phyloP scores from a whole-genome alignment of 53 echinoderm and acorn worm species.

The Mesocentrotus franciscanus region DNA sequence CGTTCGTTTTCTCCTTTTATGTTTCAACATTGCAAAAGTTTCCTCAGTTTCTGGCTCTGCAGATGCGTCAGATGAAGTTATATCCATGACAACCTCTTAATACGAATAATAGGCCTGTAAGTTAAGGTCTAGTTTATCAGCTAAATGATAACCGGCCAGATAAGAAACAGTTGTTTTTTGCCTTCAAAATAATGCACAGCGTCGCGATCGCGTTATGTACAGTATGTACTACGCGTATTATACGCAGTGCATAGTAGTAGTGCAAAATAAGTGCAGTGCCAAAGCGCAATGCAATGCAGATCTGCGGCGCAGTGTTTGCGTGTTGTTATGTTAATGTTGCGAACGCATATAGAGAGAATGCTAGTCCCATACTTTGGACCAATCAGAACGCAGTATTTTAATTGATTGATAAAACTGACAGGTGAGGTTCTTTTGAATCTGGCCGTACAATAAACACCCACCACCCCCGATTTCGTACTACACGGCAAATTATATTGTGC shows the following conservation, averaged over 20 bases:
- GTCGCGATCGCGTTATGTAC: not conserved
- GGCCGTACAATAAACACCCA: too few species aligned
- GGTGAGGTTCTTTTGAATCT: not conserved
- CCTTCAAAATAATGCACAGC: conserved; percentile 7
- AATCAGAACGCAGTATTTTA: conserved; percentile 56
- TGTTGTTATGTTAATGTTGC: not conserved
- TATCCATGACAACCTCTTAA: not conserved
- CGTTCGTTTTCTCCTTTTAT: conserved; percentile 79
- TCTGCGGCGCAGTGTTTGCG: not conserved
- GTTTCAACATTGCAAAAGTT: conserved; percentile 41
- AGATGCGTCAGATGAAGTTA: not conserved
- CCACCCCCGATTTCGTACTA: not conserved
- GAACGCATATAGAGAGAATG: not conserved
- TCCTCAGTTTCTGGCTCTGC: not conserved
- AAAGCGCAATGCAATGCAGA: not conserved
- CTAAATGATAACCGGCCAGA: not conserved
- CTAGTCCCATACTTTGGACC: conserved; percentile 37
- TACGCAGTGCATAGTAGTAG: not conserved
- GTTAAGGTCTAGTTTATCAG: not conserved
- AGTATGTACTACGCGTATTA: not conserved
- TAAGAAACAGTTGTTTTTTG: not conserved
- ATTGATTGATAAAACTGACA: conserved; percentile 39
- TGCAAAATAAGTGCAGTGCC: not conserved
- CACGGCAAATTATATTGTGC: not conserved
- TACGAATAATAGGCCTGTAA: not conserved